Evolutionary conservation across 2,797 vertebrate species (phyloP).

Genomic region (Molothrus aeneus): DNA sequence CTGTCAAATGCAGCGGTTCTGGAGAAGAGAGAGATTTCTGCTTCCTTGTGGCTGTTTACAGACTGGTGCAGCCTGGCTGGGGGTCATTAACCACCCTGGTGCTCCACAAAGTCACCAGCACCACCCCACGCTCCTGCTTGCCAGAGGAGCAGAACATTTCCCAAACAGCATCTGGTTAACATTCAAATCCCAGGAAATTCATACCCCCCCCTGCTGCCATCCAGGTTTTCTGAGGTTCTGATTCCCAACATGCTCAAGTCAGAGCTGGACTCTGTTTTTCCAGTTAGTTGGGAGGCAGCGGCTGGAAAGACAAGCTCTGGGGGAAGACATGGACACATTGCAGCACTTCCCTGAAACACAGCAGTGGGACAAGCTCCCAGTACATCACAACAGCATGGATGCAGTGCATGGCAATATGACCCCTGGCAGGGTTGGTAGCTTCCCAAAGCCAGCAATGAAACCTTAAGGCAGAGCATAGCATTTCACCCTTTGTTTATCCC

Average conservation of each 20-base stretch:
- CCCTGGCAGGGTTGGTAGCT: not conserved
- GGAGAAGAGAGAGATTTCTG: not conserved
- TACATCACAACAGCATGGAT: not conserved
- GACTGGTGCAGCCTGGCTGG: not conserved
- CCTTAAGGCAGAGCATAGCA: not conserved
- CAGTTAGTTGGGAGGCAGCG: not conserved
- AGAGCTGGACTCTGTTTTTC: not conserved
- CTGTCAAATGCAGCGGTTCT: not conserved
- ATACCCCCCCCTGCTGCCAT: not conserved
- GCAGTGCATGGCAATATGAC: not conserved
- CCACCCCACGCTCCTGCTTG: not conserved
- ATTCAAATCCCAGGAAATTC: not conserved
- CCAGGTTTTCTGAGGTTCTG: not conserved
- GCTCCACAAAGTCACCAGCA: not conserved
- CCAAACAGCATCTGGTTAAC: not conserved
- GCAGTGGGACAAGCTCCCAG: not conserved
- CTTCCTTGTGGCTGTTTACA: not conserved
- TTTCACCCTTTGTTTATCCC: not conserved
- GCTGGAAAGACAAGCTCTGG: not conserved
- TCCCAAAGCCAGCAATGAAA: not conserved
- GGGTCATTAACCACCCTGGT: not conserved
- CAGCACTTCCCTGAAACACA: not conserved
- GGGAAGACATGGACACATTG: not conserved
- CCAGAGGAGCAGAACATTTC: not conserved
- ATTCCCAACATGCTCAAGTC: accelerated